Evolutionary conservation across 2,113 vertebrate genomes (phyloP), one percentile per base, ranked within the genome.

Genomic region (Apaloderma vittatum): DNA sequence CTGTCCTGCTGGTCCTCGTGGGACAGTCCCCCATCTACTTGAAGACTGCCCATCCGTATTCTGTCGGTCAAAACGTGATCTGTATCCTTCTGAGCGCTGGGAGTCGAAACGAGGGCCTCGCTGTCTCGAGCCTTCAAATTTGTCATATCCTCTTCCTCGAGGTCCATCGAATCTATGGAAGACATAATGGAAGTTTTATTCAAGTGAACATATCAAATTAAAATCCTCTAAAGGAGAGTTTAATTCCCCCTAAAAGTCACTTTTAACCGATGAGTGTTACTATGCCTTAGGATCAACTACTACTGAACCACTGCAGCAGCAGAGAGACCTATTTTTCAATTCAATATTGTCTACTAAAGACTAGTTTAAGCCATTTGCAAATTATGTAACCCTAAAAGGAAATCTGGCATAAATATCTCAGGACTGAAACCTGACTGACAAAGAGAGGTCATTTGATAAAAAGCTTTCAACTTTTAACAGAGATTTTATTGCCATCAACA

Each of bases 141-240:
- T 98, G 75, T 97, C 96, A 63, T 98, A 97, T 12, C 96, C 97
- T 90, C 97, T 98, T 96, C 98, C 98, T 88, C 97, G 98, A 78
- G 99, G 98, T 76, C 98, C 98, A 94, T 99, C 99, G 98, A 99
- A 99, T 86, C 99, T 99, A 94, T 27, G 96, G 93, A 92, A 92
- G 86, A 97, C 94, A 96, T 54, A 97, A 97, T 1, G 80, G 49
- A 79, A 91, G 95, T 97, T 97, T 94, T 71, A 93, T 54, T 94
- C 43, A 90, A 92, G 67, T 48, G 57, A 81, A 66, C 6, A 37
- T 1, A 3, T 67, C 16, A 76, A n/a, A 81, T 75, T 46, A 66
- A 86, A 96, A 55, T 73, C 7, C 14, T 55, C 71, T 27, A 57
- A 48, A 76, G 65, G 16, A 32, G 8, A 27, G 14, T 68, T 68